phyloP scores from a whole-genome alignment of 1,140 invertebrate species.

The Solenopsis fugax region DNA sequence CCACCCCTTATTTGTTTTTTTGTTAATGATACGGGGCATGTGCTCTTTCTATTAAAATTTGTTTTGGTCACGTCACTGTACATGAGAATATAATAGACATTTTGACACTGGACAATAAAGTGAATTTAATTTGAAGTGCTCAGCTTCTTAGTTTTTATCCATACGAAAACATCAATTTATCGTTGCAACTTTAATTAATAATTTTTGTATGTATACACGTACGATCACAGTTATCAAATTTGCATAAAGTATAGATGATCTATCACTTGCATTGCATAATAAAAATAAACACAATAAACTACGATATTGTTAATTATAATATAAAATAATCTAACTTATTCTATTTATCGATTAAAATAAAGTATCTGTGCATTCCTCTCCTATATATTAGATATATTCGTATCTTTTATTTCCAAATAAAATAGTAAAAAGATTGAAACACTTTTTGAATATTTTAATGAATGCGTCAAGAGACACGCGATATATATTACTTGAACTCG shows the following conservation, averaged over 20 bases:
- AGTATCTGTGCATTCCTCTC: neutral
- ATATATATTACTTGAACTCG: neutral
- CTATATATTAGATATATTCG: neutral
- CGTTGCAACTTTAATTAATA: slow-evolving; percentile 8
- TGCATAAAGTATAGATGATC: neutral
- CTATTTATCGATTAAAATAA: neutral
- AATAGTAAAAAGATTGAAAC: neutral
- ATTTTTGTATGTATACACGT: neutral
- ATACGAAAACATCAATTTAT: neutral
- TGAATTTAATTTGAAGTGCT: neutral
- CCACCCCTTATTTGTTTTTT: slow-evolving; percentile 16
- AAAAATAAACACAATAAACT: neutral
- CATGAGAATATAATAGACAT: no score
- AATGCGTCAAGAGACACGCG: neutral
- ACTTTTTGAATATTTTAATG: slow-evolving; percentile 1
- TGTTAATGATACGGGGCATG: slow-evolving; percentile 47
- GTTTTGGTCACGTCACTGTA: neutral
- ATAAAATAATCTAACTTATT: neutral
- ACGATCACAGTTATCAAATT: neutral
- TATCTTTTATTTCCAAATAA: neutral
- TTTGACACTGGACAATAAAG: neutral
- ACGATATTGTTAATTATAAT: neutral
- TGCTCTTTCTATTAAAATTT: neutral
- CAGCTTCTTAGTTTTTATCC: neutral
- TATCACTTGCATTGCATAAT: neutral